phyloP scores from a whole-genome alignment of 2,113 vertebrate species.

The Leucopsar rothschildi region DNA sequence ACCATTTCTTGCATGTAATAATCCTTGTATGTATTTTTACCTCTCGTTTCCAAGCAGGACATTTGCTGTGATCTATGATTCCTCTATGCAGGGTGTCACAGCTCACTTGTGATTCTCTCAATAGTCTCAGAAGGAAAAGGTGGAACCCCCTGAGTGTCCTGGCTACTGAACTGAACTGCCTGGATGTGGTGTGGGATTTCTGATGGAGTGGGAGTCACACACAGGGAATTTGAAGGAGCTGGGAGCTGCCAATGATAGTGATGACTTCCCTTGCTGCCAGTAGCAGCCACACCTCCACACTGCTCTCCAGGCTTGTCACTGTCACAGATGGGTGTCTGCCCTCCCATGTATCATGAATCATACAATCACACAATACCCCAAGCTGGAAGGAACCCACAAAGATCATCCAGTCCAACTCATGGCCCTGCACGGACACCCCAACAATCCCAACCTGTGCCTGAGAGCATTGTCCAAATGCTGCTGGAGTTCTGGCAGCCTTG shows the following conservation, averaged over 20 bases:
- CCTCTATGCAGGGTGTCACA: background rate
- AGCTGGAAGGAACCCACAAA: background rate
- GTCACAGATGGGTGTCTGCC: background rate
- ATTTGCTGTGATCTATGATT: background rate
- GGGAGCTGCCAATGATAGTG: background rate
- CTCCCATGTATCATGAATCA: background rate
- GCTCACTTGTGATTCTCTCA: background rate
- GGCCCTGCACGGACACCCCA: background rate
- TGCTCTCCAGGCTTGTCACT: background rate
- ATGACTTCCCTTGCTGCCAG: background rate
- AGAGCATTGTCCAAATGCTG: rapidly evolving
- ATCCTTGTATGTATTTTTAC: background rate
- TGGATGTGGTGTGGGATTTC: background rate
- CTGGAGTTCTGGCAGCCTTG: background rate
- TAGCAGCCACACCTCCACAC: background rate
- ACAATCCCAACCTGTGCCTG: background rate
- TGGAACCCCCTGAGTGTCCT: rapidly evolving
- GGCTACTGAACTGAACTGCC: background rate
- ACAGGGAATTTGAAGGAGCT: background rate
- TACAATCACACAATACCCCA: background rate
- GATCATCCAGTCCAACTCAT: background rate
- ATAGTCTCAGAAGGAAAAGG: background rate
- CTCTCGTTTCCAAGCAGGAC: background rate
- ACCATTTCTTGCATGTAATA: background rate
- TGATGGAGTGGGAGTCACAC: background rate